These are phyloP conservation scores for Cephus pulcher DNA, from an alignment of 2,888 invertebrate species.

Conservation along the genomic window DNA sequence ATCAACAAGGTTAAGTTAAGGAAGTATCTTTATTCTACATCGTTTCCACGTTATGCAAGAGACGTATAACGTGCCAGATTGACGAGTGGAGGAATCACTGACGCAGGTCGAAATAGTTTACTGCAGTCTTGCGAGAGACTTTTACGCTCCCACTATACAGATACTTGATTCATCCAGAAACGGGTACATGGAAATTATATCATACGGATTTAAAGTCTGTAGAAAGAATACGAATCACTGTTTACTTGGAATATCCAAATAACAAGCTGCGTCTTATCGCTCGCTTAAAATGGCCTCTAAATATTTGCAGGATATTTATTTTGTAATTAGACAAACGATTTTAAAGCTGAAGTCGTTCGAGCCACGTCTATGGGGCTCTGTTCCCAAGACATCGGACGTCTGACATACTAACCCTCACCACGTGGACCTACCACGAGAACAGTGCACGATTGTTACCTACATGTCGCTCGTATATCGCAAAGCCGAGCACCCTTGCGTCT, in stretches of 20 bases:
- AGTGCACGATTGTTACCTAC: not conserved
- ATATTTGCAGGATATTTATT: not conserved
- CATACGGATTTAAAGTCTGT: not conserved
- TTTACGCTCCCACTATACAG: not conserved
- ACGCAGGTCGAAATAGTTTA: not conserved
- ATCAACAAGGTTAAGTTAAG: not conserved
- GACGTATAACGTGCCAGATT: not conserved
- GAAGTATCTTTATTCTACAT: not conserved
- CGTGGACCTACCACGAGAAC: not conserved
- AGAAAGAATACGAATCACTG: not conserved
- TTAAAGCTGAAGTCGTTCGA: not conserved
- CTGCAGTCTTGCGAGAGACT: not conserved
- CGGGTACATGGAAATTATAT: not conserved
- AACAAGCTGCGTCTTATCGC: not conserved
- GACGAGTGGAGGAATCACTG: not conserved
- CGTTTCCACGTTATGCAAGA: not conserved
- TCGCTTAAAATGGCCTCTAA: not conserved
- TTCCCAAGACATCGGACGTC: not conserved
- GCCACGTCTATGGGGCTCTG: not conserved
- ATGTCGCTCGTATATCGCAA: not conserved
- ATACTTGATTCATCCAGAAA: not conserved
- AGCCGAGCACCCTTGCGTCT: conserved; percentile 8
- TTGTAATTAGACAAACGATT: not conserved
- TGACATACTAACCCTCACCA: not conserved
- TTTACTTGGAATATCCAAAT: not conserved